These are phyloP conservation scores for Antrozous pallidus DNA, from an alignment of 2,797 vertebrate genomes.

Conservation along the genomic window DNA sequence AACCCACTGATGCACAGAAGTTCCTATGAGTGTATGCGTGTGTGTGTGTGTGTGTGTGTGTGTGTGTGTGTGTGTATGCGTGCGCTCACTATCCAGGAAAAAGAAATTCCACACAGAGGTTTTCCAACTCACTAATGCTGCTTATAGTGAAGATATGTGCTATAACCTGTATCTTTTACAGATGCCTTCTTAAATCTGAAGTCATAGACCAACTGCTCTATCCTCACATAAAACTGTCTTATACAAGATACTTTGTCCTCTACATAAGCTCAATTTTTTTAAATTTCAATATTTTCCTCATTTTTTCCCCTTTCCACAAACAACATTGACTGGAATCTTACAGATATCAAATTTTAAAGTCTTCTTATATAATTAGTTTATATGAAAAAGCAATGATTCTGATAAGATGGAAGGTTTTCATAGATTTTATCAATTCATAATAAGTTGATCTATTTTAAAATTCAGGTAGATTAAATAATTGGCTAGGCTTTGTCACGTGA, in stretches of 20 bases:
- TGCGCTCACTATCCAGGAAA: neutral
- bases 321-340: conserved; percentile 4
- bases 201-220: neutral
- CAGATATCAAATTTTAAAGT: neutral
- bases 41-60: neutral
- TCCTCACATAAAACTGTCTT: neutral
- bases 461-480: neutral
- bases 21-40: neutral
- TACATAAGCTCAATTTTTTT: neutral
- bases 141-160: neutral
- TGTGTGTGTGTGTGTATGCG: neutral
- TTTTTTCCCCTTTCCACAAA: neutral
- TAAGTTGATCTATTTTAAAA: conserved; percentile 8
- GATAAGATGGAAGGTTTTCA: neutral
- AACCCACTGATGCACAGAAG: neutral
- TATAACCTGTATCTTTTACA: neutral
- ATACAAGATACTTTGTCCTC: neutral
- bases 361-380: neutral
- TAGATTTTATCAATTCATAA: conserved; percentile 27
- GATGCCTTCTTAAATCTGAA: neutral
- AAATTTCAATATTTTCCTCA: neutral
- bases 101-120: neutral
- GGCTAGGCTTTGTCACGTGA: neutral
- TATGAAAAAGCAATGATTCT: neutral
- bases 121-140: neutral